Percentiles rank a stretch among this genome's conserved stretches.
These are phyloP conservation scores for Teinopalpus imperialis DNA, from an alignment of 2,888 invertebrate species.

Conservation along the genomic window DNA sequence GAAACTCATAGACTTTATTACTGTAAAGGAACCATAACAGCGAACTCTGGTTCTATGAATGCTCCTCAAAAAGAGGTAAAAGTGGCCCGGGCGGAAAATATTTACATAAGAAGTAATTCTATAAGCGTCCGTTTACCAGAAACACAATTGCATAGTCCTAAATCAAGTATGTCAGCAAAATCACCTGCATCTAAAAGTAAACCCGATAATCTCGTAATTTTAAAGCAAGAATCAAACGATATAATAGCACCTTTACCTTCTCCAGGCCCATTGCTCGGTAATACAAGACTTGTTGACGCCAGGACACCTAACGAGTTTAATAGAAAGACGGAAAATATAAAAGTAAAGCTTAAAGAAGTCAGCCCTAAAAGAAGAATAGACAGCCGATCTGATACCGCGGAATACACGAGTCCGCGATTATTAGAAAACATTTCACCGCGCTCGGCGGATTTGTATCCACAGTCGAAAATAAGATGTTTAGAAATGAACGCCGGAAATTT, in stretches of 20 bases:
- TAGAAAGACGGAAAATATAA: slow-evolving; percentile 59
- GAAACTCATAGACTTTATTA: slow-evolving; percentile 90
- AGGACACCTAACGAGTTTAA: slow-evolving; percentile 66
- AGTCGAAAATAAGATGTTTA: slow-evolving; percentile 74
- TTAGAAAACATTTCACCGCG: slow-evolving; percentile 68
- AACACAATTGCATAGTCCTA: slow-evolving; percentile 64
- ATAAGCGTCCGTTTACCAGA: slow-evolving; percentile 81
- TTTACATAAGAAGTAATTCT: slow-evolving; percentile 82
- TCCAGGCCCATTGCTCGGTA: slow-evolving; percentile 91
- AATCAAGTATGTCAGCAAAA: slow-evolving; percentile 55
- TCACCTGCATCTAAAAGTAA: slow-evolving; percentile 65
- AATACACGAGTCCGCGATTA: slow-evolving; percentile 65
- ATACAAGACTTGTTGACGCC: slow-evolving; percentile 89
- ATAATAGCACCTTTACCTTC: slow-evolving; percentile 87
- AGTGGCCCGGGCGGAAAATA: slow-evolving; percentile 61
- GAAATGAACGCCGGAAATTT: slow-evolving; percentile 73
- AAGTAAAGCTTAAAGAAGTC: slow-evolving; percentile 52
- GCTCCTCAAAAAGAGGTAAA: slow-evolving; percentile 61
- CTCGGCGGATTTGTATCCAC: slow-evolving; percentile 65
- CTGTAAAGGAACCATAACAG: slow-evolving; percentile 85
- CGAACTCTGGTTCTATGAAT: slow-evolving; percentile 41
- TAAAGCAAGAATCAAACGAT: slow-evolving; percentile 71
- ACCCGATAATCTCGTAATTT: slow-evolving; percentile 81
- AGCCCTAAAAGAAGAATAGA: slow-evolving; percentile 72
- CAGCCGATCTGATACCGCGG: slow-evolving; percentile 59